Conservation (phyloP, 2,113 vertebrate species). For the Oryctolagus cuniculus region DNA sequence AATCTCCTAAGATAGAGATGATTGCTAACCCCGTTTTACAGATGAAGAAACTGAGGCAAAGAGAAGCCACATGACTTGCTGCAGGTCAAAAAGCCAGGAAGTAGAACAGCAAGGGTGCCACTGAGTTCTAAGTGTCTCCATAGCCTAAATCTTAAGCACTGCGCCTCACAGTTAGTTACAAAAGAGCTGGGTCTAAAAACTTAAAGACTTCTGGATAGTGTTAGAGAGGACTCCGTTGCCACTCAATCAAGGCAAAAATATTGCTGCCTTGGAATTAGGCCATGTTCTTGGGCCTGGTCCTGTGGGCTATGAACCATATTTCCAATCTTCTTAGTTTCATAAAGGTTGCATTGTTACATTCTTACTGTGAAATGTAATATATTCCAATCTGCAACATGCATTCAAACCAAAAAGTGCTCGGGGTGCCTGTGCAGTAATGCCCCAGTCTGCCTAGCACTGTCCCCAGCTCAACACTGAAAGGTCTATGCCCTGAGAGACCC, state of each 20-base stretch:
- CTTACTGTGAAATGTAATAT: conserved; percentile 25
- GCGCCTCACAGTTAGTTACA: not conserved
- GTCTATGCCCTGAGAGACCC: not conserved
- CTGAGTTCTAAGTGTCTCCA: not conserved
- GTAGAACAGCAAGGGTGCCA: not conserved
- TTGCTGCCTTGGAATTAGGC: not conserved
- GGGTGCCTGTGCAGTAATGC: not conserved
- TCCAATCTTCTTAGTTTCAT: not conserved
- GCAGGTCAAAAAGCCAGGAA: not conserved
- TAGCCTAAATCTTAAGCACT: conserved; percentile 1
- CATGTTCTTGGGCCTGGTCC: not conserved
- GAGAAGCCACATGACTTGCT: not conserved
- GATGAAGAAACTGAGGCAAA: conserved; percentile 48
- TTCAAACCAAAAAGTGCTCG: conserved; percentile 1
- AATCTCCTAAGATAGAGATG: not conserved
- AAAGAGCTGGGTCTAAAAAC: conserved; percentile 6
- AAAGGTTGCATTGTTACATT: not conserved
- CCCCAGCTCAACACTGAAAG: not conserved
- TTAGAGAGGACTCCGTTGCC: not conserved
- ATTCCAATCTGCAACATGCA: conserved; percentile 10
- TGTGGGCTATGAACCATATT: not conserved
- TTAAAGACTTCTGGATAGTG: not conserved
- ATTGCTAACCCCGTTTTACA: not conserved
- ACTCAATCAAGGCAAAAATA: not conserved
- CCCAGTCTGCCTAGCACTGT: not conserved